Conservation (phyloP, 2,888 invertebrate genomes). For the Arrhopalites spinosus region DNA sequence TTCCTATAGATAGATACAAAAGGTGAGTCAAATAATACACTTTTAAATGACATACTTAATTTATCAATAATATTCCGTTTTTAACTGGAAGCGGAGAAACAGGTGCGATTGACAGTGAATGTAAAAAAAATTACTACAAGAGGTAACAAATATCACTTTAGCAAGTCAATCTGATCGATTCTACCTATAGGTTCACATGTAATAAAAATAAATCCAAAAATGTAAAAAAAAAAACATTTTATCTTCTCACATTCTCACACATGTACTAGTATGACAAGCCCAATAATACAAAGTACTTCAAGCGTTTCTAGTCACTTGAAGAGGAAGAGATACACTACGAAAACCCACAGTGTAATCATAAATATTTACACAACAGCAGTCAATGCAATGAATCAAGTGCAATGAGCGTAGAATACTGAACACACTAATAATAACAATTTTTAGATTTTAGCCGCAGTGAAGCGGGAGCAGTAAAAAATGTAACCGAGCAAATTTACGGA, state of each 20-base stretch:
- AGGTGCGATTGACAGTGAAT: neutral
- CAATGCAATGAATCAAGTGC: neutral
- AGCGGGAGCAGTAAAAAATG: neutral
- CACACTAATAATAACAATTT: neutral
- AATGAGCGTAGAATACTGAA: neutral
- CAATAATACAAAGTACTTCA: constrained; percentile 1
- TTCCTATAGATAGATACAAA: no score
- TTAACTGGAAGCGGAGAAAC: neutral
- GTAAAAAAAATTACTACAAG: neutral
- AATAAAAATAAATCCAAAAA: no score
- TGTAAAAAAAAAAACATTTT: no score
- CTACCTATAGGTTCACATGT: no score
- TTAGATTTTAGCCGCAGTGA: neutral
- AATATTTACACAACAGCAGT: constrained; percentile 1
- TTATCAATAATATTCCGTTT: neutral
- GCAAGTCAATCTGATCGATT: no score
- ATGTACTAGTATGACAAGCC: neutral
- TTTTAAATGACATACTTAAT: neutral
- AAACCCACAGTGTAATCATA: neutral
- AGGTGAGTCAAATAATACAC: no score
- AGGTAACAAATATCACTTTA: neutral
- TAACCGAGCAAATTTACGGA: neutral
- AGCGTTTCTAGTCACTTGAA: neutral
- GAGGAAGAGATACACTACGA: no score
- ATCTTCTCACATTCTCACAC: neutral